Conservation (phyloP, 2,888 invertebrate genomes). For the Acleris literana region DNA sequence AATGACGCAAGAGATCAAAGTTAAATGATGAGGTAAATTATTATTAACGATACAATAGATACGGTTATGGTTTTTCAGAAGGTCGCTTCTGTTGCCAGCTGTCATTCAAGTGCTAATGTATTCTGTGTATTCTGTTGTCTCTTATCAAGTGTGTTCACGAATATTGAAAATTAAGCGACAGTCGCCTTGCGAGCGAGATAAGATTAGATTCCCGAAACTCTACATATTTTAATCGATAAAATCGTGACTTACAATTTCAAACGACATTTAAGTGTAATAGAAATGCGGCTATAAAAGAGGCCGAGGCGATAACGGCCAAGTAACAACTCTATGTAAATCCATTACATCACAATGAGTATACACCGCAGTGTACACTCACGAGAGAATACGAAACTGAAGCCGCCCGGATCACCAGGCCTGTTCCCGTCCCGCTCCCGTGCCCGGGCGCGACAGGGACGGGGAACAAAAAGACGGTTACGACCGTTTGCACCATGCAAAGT, state of each 20-base stretch:
- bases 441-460: conserved; percentile 61
- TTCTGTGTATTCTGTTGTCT: conserved; percentile 13
- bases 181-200: conserved; percentile 22
- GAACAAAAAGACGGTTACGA: conserved; percentile 72
- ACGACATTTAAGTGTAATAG: conserved; percentile 40
- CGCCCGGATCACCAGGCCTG: conserved; percentile 9
- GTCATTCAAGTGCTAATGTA: conserved; percentile 24
- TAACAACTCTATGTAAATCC: conserved; percentile 37
- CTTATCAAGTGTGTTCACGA: conserved; percentile 16
- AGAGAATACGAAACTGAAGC: conserved; percentile 12
- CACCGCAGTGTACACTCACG: conserved; percentile 10
- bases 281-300: conserved; percentile 40
- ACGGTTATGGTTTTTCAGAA: conserved; percentile 37
- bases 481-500: conserved; percentile 74
- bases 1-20: conserved; percentile 46
- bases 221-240: conserved; percentile 17
- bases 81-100: conserved; percentile 25
- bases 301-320: conserved; percentile 41
- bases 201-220: conserved; percentile 13
- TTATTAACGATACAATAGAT: conserved; percentile 41
- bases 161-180: conserved; percentile 21
- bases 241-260: conserved; percentile 38
- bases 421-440: conserved; percentile 53
- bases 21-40: conserved; percentile 43
- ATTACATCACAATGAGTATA: conserved; percentile 38